Evolutionary conservation across 2,113 vertebrate genomes (phyloP), one percentile per base, ranked within the genome.

Genomic region (Genyomyrus donnyi): DNA sequence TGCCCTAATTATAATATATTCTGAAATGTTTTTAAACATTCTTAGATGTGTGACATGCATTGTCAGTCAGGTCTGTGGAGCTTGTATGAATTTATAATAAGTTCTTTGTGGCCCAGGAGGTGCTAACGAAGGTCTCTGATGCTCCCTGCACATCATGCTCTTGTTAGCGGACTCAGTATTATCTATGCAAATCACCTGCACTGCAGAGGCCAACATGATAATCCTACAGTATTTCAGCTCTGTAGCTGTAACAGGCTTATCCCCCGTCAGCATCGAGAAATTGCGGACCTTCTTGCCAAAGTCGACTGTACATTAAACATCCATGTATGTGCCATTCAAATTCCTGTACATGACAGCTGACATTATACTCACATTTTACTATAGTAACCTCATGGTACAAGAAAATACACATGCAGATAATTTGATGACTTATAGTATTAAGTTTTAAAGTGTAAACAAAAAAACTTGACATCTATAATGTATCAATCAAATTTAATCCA

Each of bases 21-120:
- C 62, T n/a, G 39, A 88, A 70, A 70, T 70, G 56, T 49, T 74
- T 89, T 66, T 89, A 58, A 85, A 84, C 77, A 85, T 89, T 85
- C 31, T 70, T 39, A 89, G 77, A 52, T 80, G 52, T 52, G 50
- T 58, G 52, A 85, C 89, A 85, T 52, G 83, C 45, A 89, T 89
- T 85, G 84, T 89, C 89, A 62, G 80, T 52, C 77, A 85, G 39
- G 50, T 31, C 46, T 27, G 19, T 31, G 35, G 31, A 84, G 58
- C 83, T 89, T 62, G 89, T 46, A 58, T 85, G 83, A 89, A 62
- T 52, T 77, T 85, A 56, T 50, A 52, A 58, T 27, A 56, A 85
- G 50, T 39, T 85, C 53, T 89, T 85, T 85, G 21, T 49, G n/a
- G 80, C 74, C 74, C 70, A 84, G 31, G 50, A 84, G 89, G 39